Base-by-base conservation (phyloP, 53 echinoderm and acorn worm genomes). In the Holothuria leucospilota region DNA sequence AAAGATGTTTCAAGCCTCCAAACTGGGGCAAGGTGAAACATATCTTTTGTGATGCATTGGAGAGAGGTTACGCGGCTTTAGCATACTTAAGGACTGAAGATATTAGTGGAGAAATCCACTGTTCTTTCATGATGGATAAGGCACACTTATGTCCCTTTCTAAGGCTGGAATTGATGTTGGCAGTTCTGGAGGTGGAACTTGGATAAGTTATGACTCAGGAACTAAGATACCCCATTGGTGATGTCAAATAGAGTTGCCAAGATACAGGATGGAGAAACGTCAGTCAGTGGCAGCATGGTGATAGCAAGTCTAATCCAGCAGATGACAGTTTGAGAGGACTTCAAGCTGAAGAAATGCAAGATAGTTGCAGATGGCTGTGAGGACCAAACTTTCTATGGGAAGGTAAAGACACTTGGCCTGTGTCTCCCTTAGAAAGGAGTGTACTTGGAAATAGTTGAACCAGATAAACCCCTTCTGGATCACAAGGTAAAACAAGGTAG, bases 151-250 rank as follows among this genome's bases (percentile, higher is more conserved):
- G 34, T 34, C 34, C 34, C 34, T 34, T 34, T 75, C 89, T 89
- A 10, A 62, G 92, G 21, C 66, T 89, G 21, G 93, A 93, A 67
- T 42, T 93, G 69, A 68, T 62, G 21, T 86, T 90, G 20, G 93
- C 93, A 39, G 85, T 90, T 2, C 63, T 87, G 53, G 90, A 71
- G 0, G 27, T 21, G 41, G 59, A 13, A 52, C 29, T 90, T 4
- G 59, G 41, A 34, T 39, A 52, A 42, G 38, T 39, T 13, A 24
- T 60, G 21, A 23, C 46, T 14, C 18, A 12, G 53, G 83, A 87
- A 30, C 61, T 91, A 20, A 82, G 40, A 18, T 2, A 73, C 25
- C 82, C 87, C 1, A 62, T 91, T 4, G 13, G 18, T 7, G 64
- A 34, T 21, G 56, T 62, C 34, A 34, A 34, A 34, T 34, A 34